Evolutionary conservation across 30 jellyfish, hydroid and myxozoan genomes (phyloP).

Genomic region (Hydra vulgaris): DNA sequence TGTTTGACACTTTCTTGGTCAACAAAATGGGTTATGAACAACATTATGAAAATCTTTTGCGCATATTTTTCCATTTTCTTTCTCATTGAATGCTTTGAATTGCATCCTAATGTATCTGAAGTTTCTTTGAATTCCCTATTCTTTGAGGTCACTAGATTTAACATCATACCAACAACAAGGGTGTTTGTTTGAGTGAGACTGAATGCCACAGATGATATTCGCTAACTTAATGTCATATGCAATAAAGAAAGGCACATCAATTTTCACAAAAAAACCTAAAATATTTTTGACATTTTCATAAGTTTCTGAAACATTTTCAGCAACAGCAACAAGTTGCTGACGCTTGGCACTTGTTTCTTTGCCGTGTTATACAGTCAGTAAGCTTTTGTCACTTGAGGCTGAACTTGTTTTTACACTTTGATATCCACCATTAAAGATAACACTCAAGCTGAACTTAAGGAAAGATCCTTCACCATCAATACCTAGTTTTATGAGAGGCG

Average conservation of each 20-base stretch:
- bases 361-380: too few relatives aligned
- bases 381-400: too few relatives aligned
- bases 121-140: neutral
- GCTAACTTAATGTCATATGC: neutral
- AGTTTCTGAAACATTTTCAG: neutral
- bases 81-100: neutral
- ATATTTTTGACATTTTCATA: neutral
- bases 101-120: neutral
- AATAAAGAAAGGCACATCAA: neutral
- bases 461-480: too few relatives aligned
- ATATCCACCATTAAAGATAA: too few relatives aligned
- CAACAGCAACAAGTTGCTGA: too few relatives aligned
- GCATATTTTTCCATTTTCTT: neutral
- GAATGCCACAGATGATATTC: neutral
- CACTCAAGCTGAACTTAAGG: too few relatives aligned
- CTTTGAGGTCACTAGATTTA: neutral
- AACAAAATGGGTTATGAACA: neutral
- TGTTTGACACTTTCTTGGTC: neutral
- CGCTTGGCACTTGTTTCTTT: too few relatives aligned
- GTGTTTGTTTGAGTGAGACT: neutral
- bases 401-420: too few relatives aligned
- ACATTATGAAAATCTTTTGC: neutral
- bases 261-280: neutral
- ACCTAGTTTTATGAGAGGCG: too few relatives aligned
- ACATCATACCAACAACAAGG: neutral